Evolutionary conservation across 2,888 invertebrate species (phyloP), one percentile per base, ranked within the genome.

Genomic region (Hylaea fasciaria): DNA sequence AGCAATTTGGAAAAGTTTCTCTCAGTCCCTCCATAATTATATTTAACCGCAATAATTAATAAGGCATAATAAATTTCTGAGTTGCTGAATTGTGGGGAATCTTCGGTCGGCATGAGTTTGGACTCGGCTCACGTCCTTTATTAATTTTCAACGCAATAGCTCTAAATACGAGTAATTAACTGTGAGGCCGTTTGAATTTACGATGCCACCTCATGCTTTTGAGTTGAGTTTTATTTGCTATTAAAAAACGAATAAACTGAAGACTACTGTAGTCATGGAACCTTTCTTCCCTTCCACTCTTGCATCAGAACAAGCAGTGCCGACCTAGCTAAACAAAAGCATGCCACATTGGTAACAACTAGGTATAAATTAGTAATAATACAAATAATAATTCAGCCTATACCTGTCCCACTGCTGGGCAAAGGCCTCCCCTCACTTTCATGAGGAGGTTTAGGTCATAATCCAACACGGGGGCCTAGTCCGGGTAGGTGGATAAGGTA

Each of bases 31-130:
- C 47, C 46, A 13, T 56, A 76, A 78, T 62, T 76, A 72, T 78
- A 82, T 81, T 80, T 75, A 77, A 82, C 80, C 80, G 74, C 78
- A 72, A 74, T 82, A 82, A 85, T 85, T 83, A 84, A 83, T 82
- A 78, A 80, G 77, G 70, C 73, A 75, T 72, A 77, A 84, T 85
- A 80, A 83, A 81, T 84, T 80, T 52, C 43, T 51, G 80, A 78
- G 77, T 74, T 75, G 76, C 71, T 68, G 71, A 78, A 75, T 77
- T 73, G 68, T 66, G 70, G 76, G 70, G 73, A 69, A 71, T 78
- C 74, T 77, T 74, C 75, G 66, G 59, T 66, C 62, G 68, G 46
- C 39, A n/a, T 22, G 66, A 69, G 67, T 78, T 80, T 41, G 64
- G 62, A 76, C 66, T 66, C 74, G 49, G 66, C 73, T 72, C 84